Evolutionary conservation across 2,113 vertebrate species (phyloP).

Genomic region (Orycteropus afer): DNA sequence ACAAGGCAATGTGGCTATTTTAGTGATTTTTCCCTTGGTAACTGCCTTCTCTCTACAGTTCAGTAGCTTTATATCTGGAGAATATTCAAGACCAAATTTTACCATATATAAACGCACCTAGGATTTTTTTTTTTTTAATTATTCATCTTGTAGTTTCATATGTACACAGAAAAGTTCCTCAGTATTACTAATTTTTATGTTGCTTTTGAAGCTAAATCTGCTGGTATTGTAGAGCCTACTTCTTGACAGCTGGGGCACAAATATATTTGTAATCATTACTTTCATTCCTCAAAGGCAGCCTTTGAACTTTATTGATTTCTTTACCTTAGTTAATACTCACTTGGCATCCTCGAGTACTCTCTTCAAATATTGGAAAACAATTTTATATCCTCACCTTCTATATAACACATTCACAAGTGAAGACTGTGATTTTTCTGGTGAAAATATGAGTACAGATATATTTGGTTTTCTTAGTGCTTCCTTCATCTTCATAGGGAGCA

Average conservation of each 20-base stretch:
- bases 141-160: neutral
- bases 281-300: constrained; percentile 80
- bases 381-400: neutral
- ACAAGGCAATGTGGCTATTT: neutral
- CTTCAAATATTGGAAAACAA: constrained; percentile 40
- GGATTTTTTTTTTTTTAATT: constrained; percentile 3
- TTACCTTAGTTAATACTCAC: constrained; percentile 74
- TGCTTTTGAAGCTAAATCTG: constrained; percentile 28
- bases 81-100: neutral
- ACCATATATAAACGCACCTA: neutral
- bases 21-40: neutral
- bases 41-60: neutral
- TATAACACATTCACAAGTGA: neutral
- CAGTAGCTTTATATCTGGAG: neutral
- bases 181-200: neutral
- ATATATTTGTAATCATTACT: constrained; percentile 74
- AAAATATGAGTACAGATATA: constrained; percentile 42
- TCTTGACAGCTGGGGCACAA: constrained; percentile 48
- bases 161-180: neutral
- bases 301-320: constrained; percentile 80
- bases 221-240: neutral
- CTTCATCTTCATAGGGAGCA: constrained; percentile 3
- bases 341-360: constrained; percentile 39
- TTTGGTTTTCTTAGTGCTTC: constrained; percentile 27
- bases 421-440: neutral